phyloP scores from a whole-genome alignment of 2,888 invertebrate genomes.

The Polia nebulosa region DNA sequence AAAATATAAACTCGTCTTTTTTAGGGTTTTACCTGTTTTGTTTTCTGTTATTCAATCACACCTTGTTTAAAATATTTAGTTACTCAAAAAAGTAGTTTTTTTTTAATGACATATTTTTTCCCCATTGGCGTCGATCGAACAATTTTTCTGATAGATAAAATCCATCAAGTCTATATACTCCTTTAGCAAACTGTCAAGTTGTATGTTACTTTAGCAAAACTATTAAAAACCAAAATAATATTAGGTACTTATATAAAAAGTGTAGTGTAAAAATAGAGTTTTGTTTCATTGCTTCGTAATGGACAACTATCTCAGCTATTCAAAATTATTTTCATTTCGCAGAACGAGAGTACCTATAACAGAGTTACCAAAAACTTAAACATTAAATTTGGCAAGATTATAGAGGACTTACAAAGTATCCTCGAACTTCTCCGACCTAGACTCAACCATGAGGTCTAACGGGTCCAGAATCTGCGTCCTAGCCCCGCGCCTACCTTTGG shows the following conservation, averaged over 20 bases:
- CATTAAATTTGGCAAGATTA: conserved; percentile 54
- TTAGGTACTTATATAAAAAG: not conserved
- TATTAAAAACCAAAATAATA: too few relatives aligned
- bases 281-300: not conserved
- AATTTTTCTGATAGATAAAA: conserved; percentile 1
- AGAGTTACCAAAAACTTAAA: conserved; percentile 33
- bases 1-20: too few relatives aligned
- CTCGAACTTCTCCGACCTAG: conserved; percentile 79
- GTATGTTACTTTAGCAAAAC: not conserved
- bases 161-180: conserved; percentile 1
- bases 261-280: not conserved
- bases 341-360: conserved; percentile 29
- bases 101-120: too few relatives aligned
- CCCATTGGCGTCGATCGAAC: too few relatives aligned
- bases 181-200: not conserved
- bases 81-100: too few relatives aligned
- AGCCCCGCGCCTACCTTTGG: conserved; percentile 86
- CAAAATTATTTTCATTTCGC: not conserved
- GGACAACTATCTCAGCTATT: not conserved
- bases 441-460: conserved; percentile 81
- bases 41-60: too few relatives aligned
- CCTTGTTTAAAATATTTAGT: too few relatives aligned
- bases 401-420: conserved; percentile 62
- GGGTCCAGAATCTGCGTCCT: conserved; percentile 84
- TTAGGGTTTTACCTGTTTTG: too few relatives aligned